Conservation (phyloP, 2,797 vertebrate genomes). For the Emydoidea blandingii region DNA sequence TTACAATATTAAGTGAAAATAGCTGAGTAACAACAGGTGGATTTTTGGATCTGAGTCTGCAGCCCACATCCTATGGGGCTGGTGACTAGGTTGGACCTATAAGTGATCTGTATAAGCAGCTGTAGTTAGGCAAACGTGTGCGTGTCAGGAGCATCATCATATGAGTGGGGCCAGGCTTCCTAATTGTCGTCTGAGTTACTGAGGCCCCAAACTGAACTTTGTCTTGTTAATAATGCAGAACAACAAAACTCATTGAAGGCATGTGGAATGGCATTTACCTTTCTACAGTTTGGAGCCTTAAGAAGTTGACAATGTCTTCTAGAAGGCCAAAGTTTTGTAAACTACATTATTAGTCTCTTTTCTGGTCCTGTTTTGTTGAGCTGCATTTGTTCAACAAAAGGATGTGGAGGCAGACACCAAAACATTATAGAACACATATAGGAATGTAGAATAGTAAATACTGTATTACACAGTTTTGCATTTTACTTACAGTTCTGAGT, state of each 20-base stretch:
- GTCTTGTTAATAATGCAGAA: not conserved
- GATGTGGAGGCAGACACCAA: not conserved
- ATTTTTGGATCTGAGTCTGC: not conserved
- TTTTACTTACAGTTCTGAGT: slow-evolving; percentile 53
- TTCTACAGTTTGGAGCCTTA: not conserved
- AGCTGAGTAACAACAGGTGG: not conserved
- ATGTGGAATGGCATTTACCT: slow-evolving; percentile 20
- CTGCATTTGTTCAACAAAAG: not conserved
- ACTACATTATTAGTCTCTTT: not conserved
- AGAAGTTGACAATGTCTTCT: not conserved
- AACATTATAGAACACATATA: accelerated
- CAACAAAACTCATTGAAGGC: not conserved
- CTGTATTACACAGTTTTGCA: not conserved
- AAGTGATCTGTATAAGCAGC: not conserved
- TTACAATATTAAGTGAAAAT: not conserved
- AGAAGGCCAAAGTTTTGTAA: not conserved
- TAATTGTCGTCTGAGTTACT: not conserved
- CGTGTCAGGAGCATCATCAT: not conserved
- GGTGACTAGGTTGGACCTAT: not conserved
- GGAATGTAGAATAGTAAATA: slow-evolving; percentile 13
- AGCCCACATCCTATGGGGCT: not conserved
- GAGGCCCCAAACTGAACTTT: not conserved
- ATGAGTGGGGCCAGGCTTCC: not conserved
- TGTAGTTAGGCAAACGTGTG: not conserved
- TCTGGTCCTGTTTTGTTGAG: not conserved